These are phyloP conservation scores for Neuroscelio doddi DNA, from an alignment of 2,888 invertebrate genomes.

Conservation along the genomic window DNA sequence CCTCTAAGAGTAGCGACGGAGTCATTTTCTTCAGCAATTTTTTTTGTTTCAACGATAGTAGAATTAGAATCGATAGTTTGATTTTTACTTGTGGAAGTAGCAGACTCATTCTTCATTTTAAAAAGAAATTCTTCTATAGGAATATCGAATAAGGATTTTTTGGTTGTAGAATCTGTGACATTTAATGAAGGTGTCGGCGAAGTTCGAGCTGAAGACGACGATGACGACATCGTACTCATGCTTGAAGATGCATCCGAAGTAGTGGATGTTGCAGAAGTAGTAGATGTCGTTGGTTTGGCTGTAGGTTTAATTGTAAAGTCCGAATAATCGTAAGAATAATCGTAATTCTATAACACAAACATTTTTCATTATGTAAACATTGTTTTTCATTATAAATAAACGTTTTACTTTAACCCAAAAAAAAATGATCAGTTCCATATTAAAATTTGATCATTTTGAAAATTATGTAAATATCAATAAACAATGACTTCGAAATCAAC, in stretches of 20 bases:
- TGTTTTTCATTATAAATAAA: too few relatives aligned
- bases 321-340: slow-evolving; percentile 82
- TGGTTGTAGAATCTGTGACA: background rate
- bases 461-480: too few relatives aligned
- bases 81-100: background rate
- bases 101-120: background rate
- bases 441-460: too few relatives aligned
- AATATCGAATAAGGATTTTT: background rate
- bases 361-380: too few relatives aligned
- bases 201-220: slow-evolving; percentile 2
- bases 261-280: slow-evolving; percentile 22
- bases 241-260: background rate
- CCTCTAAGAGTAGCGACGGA: too few relatives aligned
- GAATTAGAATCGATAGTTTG: background rate
- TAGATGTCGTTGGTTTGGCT: slow-evolving; percentile 49
- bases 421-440: background rate
- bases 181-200: too few relatives aligned
- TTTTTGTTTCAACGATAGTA: slow-evolving; percentile 19
- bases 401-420: too few relatives aligned
- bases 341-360: slow-evolving; percentile 79
- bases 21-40: too few relatives aligned
- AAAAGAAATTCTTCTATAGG: too few relatives aligned
- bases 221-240: background rate
- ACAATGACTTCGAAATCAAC: too few relatives aligned
- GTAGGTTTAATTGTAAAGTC: slow-evolving; percentile 81